Evolutionary conservation across 2,113 vertebrate species (phyloP).

Genomic region (Crotalus tigris): DNA sequence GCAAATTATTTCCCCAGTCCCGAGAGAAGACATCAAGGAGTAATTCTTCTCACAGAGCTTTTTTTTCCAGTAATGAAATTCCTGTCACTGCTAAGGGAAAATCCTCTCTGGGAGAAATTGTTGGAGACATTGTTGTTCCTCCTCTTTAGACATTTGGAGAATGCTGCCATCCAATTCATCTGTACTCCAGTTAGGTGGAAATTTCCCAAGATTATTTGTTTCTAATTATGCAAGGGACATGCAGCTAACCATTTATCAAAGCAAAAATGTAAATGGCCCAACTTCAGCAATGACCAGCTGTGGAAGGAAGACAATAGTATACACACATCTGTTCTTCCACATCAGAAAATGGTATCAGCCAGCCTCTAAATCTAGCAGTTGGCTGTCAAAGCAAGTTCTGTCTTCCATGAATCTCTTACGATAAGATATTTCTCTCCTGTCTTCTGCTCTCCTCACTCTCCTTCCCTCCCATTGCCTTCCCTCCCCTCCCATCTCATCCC

Average conservation of each 20-base stretch:
- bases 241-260: not conserved
- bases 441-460: no score
- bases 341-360: not conserved
- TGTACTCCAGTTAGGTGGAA: not conserved
- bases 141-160: not conserved
- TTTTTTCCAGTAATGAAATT: not conserved
- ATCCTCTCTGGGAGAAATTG: not conserved
- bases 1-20: not conserved
- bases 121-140: not conserved
- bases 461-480: not conserved
- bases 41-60: not conserved
- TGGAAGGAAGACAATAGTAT: not conserved
- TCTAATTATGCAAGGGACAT: not conserved
- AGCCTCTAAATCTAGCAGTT: not conserved
- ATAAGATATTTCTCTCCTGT: not conserved
- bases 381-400: not conserved
- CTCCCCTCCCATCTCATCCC: not conserved
- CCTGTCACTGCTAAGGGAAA: not conserved
- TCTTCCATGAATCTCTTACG: not conserved
- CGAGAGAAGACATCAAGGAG: not conserved
- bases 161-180: not conserved
- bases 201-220: not conserved
- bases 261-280: not conserved
- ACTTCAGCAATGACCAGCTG: not conserved
- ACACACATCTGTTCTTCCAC: not conserved